Evolutionary conservation across 2,888 invertebrate species (phyloP), one percentile per base, ranked within the genome.

Genomic region (Melipona beecheii): DNA sequence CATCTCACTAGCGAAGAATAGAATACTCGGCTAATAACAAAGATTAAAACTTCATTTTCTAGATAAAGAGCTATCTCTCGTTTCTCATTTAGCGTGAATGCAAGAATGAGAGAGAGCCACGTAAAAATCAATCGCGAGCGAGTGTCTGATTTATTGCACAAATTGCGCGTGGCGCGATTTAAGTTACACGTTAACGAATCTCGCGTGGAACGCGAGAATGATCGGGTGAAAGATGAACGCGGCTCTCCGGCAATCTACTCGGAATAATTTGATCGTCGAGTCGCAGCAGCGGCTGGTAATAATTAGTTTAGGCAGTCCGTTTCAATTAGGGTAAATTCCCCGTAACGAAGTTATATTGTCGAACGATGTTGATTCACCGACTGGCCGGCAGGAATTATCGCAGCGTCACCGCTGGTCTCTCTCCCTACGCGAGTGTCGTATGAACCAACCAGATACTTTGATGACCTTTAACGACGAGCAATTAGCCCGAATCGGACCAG

Each of bases 401-500:
- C 83, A 75, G 66, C 81, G 86, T 73, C 68, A 75, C 74, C 71
- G 65, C 19, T 27, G 27, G 78, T 43, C 43, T 43, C 72, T 73
- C 86, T 73, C 86, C 84, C 90, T 77, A 19, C 71, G 64, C 76
- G 81, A 87, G 90, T 90, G 87, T 90, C 91, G 83, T 86, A 85
- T 90, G 83, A 58, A 81, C 87, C 77, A 94, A 94, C 92, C 92
- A 87, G 93, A 94, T 93, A 94, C 94, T 93, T 93, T 94, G 91
- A 94, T 94, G 92, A 94, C 93, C 93, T 91, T 91, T 93, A 93
- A 94, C 91, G 91, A 92, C 82, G 87, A 89, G 92, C 93, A 94
- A 94, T 94, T 94, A 93, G 90, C 86, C 87, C 87, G 88, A 91
- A 91, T 92, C 91, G 91, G 87, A 87, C 86, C 60, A 79, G 90